These are phyloP conservation scores for Paramormyrops hopkinsi DNA, from an alignment of 2,797 vertebrate species.

Conservation along the genomic window DNA sequence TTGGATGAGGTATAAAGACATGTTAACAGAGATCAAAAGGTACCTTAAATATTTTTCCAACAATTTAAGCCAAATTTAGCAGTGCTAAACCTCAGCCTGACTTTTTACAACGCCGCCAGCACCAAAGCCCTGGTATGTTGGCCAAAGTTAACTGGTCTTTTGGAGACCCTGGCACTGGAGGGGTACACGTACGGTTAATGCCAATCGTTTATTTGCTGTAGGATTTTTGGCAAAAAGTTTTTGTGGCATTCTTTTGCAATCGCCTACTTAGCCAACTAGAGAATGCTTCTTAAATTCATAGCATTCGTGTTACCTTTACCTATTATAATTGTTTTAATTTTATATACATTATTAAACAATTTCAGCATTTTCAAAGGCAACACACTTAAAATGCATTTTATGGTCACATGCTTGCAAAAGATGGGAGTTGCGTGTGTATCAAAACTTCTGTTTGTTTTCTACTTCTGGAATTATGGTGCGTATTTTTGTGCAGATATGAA, in stretches of 20 bases:
- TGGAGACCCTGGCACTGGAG: not conserved
- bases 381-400: conserved; percentile 24
- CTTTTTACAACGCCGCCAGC: not conserved
- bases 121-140: not conserved
- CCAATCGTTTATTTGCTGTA: not conserved
- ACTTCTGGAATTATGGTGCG: not conserved
- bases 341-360: conserved; percentile 11
- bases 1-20: not conserved
- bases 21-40: not conserved
- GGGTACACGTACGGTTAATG: too few relatives aligned
- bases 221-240: not conserved
- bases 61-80: not conserved
- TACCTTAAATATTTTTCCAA: not conserved
- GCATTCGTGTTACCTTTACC: not conserved
- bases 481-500: not conserved
- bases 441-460: conserved; percentile 6
- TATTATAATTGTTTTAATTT: not conserved
- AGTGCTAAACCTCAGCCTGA: not conserved
- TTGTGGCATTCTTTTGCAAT: not conserved
- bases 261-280: not conserved
- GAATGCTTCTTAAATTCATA: not conserved
- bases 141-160: not conserved
- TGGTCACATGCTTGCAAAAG: conserved; percentile 26
- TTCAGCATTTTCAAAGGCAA: conserved; percentile 29
- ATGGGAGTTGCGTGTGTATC: conserved; percentile 13